Evolutionary conservation across 2,888 invertebrate species (phyloP), one percentile per base, ranked within the genome.

Genomic region (Carcina quercana): DNA sequence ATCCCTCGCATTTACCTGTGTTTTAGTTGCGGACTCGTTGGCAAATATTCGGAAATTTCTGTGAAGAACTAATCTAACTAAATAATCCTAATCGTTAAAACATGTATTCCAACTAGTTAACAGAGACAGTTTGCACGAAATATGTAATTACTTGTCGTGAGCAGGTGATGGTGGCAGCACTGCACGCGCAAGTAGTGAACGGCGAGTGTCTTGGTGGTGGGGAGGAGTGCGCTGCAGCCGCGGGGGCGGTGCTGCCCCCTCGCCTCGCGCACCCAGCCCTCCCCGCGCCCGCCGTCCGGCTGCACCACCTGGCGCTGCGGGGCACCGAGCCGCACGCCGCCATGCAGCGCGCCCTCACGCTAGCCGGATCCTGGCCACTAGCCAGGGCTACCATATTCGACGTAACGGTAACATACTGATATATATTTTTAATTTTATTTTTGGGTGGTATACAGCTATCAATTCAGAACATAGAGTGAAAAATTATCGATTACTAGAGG

Each of bases 311-410:
- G 65, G 93, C 94, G 21, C 85, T 97, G 47, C 87, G 92, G 32
- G 95, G 96, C 39, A 95, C 96, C 86, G 89, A 92, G 24, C 88
- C 94, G 1, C 88, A 91, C 5, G 93, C 95, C 62, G 94, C 97
- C 13, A 95, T 97, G 76, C 93, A 96, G 65, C 91, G 96, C 5
- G 96, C 97, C 65, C 87, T 97, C 31, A 96, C 96, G 62, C 87
- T 97, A 13, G 94, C 97, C 42, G 92, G 94, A 65, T 94, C 94
- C 43, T 97, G 97, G 97, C 96, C 96, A 15, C 86, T 97, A 32
- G 95, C 96, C 43, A 89, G 93, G 45, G 96, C 97, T 10, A 96
- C 96, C 28, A 93, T 97, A 57, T 97, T 95, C 66, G 96, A 97
- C 69, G 31, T 42, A 11, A 31, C 34, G 15, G 32, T 34, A 14